Evolutionary conservation across 2,797 vertebrate species (phyloP).

Genomic region (Halcyon badia): DNA sequence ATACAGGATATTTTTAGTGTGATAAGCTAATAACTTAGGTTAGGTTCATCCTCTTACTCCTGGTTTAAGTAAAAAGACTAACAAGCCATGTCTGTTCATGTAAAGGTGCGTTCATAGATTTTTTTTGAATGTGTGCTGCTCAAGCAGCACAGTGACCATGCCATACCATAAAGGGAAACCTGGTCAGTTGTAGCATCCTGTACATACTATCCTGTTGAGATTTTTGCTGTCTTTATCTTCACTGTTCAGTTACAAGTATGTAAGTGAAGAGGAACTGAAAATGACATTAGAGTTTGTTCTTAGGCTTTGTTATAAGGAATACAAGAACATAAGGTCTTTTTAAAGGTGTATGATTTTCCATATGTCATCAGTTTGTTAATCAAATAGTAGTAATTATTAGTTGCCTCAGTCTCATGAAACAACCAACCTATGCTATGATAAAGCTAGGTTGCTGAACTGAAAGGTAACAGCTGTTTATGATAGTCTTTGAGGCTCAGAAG

Average conservation of each 20-base stretch:
- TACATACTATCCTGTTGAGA: neutral
- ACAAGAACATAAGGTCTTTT: neutral
- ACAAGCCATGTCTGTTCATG: neutral
- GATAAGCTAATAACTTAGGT: neutral
- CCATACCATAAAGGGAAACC: neutral
- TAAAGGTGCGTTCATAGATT: neutral
- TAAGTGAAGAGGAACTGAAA: neutral
- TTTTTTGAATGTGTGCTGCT: neutral
- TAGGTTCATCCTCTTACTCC: neutral
- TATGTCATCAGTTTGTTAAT: neutral
- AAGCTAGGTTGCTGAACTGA: neutral
- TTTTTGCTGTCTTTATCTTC: neutral
- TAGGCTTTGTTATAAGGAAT: neutral
- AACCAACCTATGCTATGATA: neutral
- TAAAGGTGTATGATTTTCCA: neutral
- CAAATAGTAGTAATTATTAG: neutral
- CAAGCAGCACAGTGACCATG: accelerated
- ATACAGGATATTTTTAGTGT: neutral
- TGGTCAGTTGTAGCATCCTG: neutral
- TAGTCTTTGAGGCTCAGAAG: neutral
- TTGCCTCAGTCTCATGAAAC: neutral
- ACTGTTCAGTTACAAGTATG: neutral
- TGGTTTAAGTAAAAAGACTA: neutral
- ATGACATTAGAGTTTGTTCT: neutral
- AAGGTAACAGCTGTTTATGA: neutral